Evolutionary conservation across 2,113 vertebrate species (phyloP).

Genomic region (Mungos mungo): DNA sequence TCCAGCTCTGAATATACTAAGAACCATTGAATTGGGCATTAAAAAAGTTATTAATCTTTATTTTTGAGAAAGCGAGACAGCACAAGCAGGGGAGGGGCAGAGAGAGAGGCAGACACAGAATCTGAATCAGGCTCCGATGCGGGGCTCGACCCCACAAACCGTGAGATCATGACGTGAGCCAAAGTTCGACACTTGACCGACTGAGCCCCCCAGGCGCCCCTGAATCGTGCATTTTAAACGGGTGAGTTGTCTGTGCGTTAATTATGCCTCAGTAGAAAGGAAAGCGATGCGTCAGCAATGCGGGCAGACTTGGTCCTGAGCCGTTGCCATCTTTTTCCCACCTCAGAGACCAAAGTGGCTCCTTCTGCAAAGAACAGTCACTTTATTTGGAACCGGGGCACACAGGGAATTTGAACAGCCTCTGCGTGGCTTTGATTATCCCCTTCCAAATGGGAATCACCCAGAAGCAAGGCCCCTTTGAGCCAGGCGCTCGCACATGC

Average conservation of each 20-base stretch:
- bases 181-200: not conserved
- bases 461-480: not conserved
- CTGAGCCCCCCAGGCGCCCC: not conserved
- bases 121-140: not conserved
- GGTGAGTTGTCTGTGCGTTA: not conserved
- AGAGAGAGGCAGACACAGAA: not conserved
- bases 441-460: not conserved
- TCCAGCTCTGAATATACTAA: not conserved
- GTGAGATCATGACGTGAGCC: not conserved
- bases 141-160: not conserved
- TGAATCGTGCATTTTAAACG: not conserved
- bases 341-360: not conserved
- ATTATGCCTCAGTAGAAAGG: not conserved
- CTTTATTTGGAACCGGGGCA: not conserved
- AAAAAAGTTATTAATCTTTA: not conserved
- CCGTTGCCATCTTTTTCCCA: not conserved
- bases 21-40: not conserved
- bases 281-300: not conserved
- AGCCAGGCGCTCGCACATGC: not conserved
- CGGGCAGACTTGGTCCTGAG: not conserved
- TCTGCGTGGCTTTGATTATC: not conserved
- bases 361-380: not conserved
- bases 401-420: not conserved
- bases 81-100: not conserved
- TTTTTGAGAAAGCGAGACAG: not conserved